Conservation (phyloP, 2,797 vertebrate genomes). For the Luscinia luscinia region DNA sequence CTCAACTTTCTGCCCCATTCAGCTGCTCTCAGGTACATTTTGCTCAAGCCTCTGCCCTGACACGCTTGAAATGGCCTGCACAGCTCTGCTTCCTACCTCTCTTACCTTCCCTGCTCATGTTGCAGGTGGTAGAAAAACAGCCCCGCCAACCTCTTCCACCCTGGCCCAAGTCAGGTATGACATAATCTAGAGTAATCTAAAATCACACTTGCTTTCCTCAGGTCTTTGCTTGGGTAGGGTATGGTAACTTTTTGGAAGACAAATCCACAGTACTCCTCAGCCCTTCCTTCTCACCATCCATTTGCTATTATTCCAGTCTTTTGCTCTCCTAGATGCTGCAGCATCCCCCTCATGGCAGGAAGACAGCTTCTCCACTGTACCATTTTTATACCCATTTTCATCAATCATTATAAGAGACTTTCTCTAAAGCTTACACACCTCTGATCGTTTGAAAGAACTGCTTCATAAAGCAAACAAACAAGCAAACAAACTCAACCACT, state of each 20-base stretch:
- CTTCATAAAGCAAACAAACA: background rate
- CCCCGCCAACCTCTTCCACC: background rate
- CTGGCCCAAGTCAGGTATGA: rapidly evolving
- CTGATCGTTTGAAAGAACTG: background rate
- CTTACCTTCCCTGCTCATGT: rapidly evolving
- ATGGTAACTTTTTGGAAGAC: background rate
- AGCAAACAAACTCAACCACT: background rate
- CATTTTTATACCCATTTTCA: background rate
- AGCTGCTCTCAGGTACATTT: background rate
- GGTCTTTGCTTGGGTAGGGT: background rate
- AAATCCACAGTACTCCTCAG: background rate
- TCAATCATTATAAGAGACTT: background rate
- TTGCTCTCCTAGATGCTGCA: background rate
- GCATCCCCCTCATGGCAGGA: rapidly evolving
- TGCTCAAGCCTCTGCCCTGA: background rate
- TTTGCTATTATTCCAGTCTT: no score
- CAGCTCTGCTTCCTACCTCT: rapidly evolving
- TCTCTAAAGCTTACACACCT: background rate
- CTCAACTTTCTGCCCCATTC: rapidly evolving
- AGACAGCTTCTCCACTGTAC: rapidly evolving
- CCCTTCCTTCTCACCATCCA: background rate
- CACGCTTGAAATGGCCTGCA: rapidly evolving
- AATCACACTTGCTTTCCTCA: background rate
- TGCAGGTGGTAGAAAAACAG: rapidly evolving
- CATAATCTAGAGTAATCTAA: background rate